These are phyloP conservation scores for Cephonodes hylas DNA, from an alignment of 2,888 invertebrate species.

Conservation along the genomic window DNA sequence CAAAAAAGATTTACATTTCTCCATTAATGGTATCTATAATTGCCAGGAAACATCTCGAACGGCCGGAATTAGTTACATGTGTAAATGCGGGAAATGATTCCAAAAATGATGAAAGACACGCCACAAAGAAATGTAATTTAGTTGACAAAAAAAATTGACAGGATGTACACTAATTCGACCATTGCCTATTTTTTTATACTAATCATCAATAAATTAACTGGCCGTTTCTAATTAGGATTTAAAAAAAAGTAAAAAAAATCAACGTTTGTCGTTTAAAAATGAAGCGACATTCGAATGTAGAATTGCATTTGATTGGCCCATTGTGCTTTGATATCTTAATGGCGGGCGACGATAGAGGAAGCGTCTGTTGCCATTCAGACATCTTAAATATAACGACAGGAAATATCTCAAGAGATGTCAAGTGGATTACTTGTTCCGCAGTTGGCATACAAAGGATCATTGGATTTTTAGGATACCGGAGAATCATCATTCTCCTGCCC, in stretches of 20 bases:
- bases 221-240: neutral
- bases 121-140: neutral
- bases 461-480: neutral
- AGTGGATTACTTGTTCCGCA: neutral
- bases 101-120: neutral
- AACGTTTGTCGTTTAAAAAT: neutral
- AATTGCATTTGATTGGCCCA: conserved; percentile 7
- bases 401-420: neutral
- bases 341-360: neutral
- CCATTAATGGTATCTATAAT: neutral
- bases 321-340: conserved; percentile 8
- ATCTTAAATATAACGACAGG: conserved; percentile 4
- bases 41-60: neutral
- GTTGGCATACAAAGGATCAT: neutral
- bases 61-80: neutral
- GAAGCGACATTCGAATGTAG: conserved; percentile 2
- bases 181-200: neutral
- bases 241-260: neutral
- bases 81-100: neutral
- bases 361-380: neutral
- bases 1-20: neutral
- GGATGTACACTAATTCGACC: neutral
- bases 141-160: neutral
- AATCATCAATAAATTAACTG: neutral
- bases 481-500: no score